Evolutionary conservation across 2,113 vertebrate genomes (phyloP), one percentile per base, ranked within the genome.

Genomic region (Oreochromis tanganicae): DNA sequence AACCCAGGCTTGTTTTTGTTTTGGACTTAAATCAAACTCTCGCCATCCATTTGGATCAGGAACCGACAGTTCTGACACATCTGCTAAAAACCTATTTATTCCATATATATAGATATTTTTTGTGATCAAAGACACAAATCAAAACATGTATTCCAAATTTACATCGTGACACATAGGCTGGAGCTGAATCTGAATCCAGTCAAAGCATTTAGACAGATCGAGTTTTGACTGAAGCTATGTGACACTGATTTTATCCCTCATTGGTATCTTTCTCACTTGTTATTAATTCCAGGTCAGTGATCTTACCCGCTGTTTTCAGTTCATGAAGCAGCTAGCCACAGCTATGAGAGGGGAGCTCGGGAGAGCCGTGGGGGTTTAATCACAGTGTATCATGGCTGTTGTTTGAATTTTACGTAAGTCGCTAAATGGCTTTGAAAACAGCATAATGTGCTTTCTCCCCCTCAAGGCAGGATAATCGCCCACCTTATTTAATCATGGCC

Each of bases 401-500:
- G 90, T 93, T 94, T 91, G 88, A 95, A 94, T 94, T 94, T 92
- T 90, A 90, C 93, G 91, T 81, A 94, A 95, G 94, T 96, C 32
- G 82, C 92, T 95, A 96, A 96, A 96, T 95, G 95, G 96, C 96
- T 96, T 95, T 95, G 92, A 95, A 96, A 96, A 94, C 87, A 90
- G 95, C 89, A 94, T 96, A 95, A 96, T 95, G 95, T 95, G 93
- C 92, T 91, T 90, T 92, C 38, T 71, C 89, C 88, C 92, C 91
- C 94, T 94, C 87, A 90, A 94, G 96, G 94, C 92, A 92, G 94
- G 93, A 92, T 95, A 93, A 95, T 95, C 87, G 86, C 86, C 93
- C 89, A 94, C 93, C 92, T 95, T 96, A 94, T 96, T 96, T 96
- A 96, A 96, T 96, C 94, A 95, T 75, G 89, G 96, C 94, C 94